Evolutionary conservation across 2,888 invertebrate species (phyloP), one percentile per base, ranked within the genome.

Genomic region (Drosophila putrida): DNA sequence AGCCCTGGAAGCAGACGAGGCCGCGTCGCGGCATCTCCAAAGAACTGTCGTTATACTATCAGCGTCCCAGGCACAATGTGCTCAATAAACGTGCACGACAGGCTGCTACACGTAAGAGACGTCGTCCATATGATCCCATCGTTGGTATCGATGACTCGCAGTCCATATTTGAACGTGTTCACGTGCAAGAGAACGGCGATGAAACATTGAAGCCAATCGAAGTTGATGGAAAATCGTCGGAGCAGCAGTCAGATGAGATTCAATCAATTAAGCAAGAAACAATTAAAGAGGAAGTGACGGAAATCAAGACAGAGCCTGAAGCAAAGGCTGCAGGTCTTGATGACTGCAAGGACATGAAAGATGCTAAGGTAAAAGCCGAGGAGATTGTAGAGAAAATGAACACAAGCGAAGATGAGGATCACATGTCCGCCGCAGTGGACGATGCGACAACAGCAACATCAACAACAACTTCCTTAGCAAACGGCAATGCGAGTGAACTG

Each of bases 1-100:
- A 97, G 93, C 96, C 96, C 91, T 97, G 97, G 96, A 97, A 97
- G 93, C 97, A 97, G 93, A 93, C 95, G 76, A 94, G 95, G 79
- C 97, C 97, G 65, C 95, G 95, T 86, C 95, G 95, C 78, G 95
- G 95, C 91, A 93, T 95, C 78, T 95, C 96, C 91, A 95, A 95
- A 91, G 95, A 96, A 93, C 93, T 96, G 93, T 94, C 94, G 90
- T 94, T 96, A 91, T 95, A 89, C 73, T 92, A 90, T 76, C 90
- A 89, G 71, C 91, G 91, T 50, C 90, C 91, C 44, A 88, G 90
- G 75, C 76, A 82, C 54, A 75, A 77, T 65, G 79, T 83, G 62
- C 80, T 92, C 13, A 87, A 85, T 46, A 65, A 64, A 57, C 65
- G 74, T 64, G 90, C 89, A 6, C 75, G 90, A n/a, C 80, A 82